These are phyloP conservation scores for Halictus ligatus DNA, from an alignment of 2,888 invertebrate genomes.

Conservation along the genomic window DNA sequence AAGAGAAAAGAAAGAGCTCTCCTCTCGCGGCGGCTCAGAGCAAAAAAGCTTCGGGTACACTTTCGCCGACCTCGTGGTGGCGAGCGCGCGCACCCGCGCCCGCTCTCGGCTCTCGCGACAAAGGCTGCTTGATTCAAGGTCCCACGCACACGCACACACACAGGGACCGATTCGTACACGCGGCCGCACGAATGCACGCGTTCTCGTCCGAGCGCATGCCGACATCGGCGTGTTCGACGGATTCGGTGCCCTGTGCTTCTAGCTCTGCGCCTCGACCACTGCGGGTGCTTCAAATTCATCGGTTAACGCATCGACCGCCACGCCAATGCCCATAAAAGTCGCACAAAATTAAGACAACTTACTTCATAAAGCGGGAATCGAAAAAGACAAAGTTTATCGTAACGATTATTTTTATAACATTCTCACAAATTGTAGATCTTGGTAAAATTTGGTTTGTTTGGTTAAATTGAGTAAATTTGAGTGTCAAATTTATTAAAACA, in stretches of 20 bases:
- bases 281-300: background rate
- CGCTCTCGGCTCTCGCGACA: conserved; percentile 80
- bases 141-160: conserved; percentile 78
- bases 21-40: conserved; percentile 70
- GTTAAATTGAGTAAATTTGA: too few relatives aligned
- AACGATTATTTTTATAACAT: background rate
- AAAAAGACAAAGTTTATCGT: background rate
- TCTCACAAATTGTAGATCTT: background rate
- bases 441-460: too few relatives aligned
- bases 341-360: background rate
- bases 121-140: conserved; percentile 84
- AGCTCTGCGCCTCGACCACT: background rate
- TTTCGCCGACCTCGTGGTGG: conserved; percentile 84
- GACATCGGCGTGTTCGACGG: conserved; percentile 53
- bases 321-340: background rate
- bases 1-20: conserved; percentile 72
- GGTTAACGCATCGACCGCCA: background rate
- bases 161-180: conserved; percentile 47
- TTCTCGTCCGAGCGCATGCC: conserved; percentile 59
- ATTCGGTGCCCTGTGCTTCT: conserved; percentile 45
- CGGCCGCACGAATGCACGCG: conserved; percentile 59
- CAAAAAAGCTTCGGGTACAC: conserved; percentile 81
- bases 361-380: background rate
- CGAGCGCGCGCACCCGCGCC: conserved; percentile 72
- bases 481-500: too few relatives aligned